phyloP scores from a whole-genome alignment of 2,888 invertebrate genomes.

The Archaeoteleia sp. region DNA sequence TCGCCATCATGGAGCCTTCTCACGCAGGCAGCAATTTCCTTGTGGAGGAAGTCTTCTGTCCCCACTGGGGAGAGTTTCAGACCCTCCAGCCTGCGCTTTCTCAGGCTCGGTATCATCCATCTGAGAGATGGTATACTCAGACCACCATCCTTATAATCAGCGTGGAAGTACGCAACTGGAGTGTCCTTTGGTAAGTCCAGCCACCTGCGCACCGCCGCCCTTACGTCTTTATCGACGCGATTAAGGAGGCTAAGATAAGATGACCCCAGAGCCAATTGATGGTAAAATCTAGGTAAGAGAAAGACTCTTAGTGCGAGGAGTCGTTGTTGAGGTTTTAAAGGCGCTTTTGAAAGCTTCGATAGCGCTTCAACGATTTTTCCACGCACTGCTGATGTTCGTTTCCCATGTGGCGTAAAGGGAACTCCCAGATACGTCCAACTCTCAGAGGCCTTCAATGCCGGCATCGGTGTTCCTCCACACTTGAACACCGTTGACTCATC shows the following conservation, averaged over 20 bases:
- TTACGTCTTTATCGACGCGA: not conserved
- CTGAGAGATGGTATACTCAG: not conserved
- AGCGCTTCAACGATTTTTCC: not conserved
- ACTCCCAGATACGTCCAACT: constrained; percentile 42
- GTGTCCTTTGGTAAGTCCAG: not conserved
- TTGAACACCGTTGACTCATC: not conserved
- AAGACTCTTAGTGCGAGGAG: too few species aligned
- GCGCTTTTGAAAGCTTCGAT: not conserved
- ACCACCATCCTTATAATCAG: not conserved
- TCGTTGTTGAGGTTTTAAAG: not conserved
- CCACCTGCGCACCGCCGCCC: constrained; percentile 1
- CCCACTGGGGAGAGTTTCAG: constrained; percentile 20
- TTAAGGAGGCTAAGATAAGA: not conserved
- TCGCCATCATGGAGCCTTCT: not conserved
- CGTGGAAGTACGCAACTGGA: not conserved
- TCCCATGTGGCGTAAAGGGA: constrained; percentile 24
- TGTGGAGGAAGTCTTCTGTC: not conserved
- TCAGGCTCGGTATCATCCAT: not conserved
- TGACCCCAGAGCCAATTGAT: not conserved
- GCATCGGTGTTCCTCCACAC: constrained; percentile 20
- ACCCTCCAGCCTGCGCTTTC: constrained; percentile 37
- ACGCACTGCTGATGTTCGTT: not conserved
- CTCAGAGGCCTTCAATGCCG: constrained; percentile 53
- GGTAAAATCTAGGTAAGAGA: too few species aligned
- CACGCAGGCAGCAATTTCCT: not conserved